These are phyloP conservation scores for Ophonus ardosiacus DNA, from an alignment of 2,888 invertebrate species.

Conservation along the genomic window DNA sequence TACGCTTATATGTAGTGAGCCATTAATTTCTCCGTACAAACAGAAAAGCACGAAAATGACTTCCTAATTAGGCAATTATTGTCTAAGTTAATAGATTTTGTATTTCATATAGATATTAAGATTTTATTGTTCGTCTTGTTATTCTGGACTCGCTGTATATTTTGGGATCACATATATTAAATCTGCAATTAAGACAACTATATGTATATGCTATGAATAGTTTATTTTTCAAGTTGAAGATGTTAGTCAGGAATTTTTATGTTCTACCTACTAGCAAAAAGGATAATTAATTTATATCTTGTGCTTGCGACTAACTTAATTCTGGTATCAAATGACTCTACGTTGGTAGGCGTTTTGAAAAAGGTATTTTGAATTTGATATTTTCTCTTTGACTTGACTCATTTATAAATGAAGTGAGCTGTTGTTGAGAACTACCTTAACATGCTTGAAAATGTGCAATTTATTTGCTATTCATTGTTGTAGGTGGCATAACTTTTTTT, in stretches of 20 bases:
- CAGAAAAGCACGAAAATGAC: too few species aligned
- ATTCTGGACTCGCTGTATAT: too few species aligned
- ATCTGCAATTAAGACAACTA: too few species aligned
- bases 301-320: not conserved
- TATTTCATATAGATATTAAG: too few species aligned
- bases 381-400: not conserved
- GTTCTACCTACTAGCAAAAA: not conserved
- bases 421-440: conserved; percentile 10
- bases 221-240: not conserved
- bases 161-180: too few species aligned
- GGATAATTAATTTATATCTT: not conserved
- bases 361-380: not conserved
- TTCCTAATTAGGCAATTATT: too few species aligned
- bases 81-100: too few species aligned
- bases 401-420: conserved; percentile 15
- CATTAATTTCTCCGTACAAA: too few species aligned
- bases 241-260: not conserved
- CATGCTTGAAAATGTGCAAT: conserved; percentile 14
- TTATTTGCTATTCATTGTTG: conserved; percentile 20
- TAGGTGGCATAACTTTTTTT: conserved; percentile 31
- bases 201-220: too few species aligned
- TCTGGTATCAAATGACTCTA: not conserved
- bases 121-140: too few species aligned
- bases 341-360: not conserved
- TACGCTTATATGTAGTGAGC: too few species aligned